Evolutionary conservation across 2,888 invertebrate species (phyloP).

Genomic region (Noctua janthina): DNA sequence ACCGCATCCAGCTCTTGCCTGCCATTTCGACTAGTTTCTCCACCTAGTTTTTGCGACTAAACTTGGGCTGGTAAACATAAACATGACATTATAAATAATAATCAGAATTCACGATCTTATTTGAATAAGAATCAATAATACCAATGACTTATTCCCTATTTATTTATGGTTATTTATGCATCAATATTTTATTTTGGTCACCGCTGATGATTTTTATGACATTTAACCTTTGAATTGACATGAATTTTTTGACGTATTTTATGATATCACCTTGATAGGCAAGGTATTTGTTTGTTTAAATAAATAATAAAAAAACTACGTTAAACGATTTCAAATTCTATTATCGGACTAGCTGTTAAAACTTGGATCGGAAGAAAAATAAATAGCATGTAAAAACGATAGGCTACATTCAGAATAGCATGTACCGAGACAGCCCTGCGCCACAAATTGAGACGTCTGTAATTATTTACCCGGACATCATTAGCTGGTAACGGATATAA

Average conservation of each 20-base stretch:
- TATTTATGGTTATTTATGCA: slow-evolving; percentile 27
- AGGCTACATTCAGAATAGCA: not conserved
- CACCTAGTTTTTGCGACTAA: not conserved
- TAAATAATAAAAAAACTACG: not conserved
- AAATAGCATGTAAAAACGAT: not conserved
- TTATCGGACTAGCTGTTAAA: not conserved
- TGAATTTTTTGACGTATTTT: not conserved
- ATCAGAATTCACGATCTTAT: not conserved
- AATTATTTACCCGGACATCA: slow-evolving; percentile 79
- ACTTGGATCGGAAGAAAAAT: not conserved
- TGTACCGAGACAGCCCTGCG: slow-evolving; percentile 60
- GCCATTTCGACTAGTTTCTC: not conserved
- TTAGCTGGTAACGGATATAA: slow-evolving; percentile 71
- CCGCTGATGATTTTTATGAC: slow-evolving; percentile 24
- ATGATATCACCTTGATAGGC: not conserved
- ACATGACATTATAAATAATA: not conserved
- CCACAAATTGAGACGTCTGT: slow-evolving; percentile 80
- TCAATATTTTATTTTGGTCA: slow-evolving; percentile 20
- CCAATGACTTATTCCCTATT: not conserved
- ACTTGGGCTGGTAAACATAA: not conserved
- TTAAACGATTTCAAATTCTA: not conserved
- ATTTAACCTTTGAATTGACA: slow-evolving; percentile 15
- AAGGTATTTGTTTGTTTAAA: not conserved
- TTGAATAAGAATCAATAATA: slow-evolving; percentile 14
- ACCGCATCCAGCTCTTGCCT: not conserved